Evolutionary conservation across 1,140 invertebrate genomes (phyloP), one percentile per base, ranked within the genome.

Genomic region (Acyrthosiphon pisum): DNA sequence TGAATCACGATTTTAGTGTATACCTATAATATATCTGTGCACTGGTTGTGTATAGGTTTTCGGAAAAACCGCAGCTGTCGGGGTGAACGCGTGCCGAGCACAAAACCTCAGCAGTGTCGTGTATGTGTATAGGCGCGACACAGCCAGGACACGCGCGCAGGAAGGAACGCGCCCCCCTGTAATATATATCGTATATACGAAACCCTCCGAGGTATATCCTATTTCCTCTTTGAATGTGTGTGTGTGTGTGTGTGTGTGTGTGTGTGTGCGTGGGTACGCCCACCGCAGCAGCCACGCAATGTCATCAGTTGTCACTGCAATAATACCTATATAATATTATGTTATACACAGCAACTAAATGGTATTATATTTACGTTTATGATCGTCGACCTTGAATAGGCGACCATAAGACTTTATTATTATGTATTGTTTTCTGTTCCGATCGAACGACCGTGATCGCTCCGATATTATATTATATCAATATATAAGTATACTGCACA

Each of bases 381-480:
- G 23, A 48, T 6, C 46, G 44, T 20, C 35, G 53, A 90, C 88
- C 53, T 60, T 26, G 87, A 88, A 53, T 14, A 9, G 4, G n/a
- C 81, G 0, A 14, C 44, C 41, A 84, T 84, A 84, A 41, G 37
- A 84, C 37, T 41, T 41, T 84, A 84, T 41, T 41, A 41, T 41
- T 84, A 84, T 26, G 83, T 87, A 53, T 89, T 89, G 91, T 92
- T 92, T 84, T 84, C 76, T 37, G 53, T 92, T 84, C 23, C n/a
- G 68, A 92, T 84, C 60, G 60, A 50, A 92, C 46, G 91, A 26
- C 91, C 91, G 76, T 92, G 91, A 92, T 92, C 44, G 26, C 9
- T 48, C 9, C 26, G 60, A 76, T 76, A 76, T 76, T 76, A 76
- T 76, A n/a, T n/a, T 76, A 14, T n/a, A 76, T 76, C 60, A 18